Evolutionary conservation across 2,797 vertebrate species (phyloP).

Genomic region (Hylomyscus alleni): DNA sequence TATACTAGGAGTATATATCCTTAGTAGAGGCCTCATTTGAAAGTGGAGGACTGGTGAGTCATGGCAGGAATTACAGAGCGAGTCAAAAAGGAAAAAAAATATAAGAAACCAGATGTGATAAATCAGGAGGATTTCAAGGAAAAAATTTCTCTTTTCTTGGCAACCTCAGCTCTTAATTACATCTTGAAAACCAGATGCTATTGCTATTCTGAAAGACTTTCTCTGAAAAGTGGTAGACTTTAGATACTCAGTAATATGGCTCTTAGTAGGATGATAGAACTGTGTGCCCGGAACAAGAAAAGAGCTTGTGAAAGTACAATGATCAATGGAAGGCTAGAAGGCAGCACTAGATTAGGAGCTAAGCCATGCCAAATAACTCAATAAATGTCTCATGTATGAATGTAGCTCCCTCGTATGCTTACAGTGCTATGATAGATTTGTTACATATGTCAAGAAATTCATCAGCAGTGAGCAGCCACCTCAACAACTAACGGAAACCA

Average conservation of each 20-base stretch:
- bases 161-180: not conserved
- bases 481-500: not conserved
- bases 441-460: not conserved
- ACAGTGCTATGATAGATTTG: not conserved
- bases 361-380: not conserved
- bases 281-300: not conserved
- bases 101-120: not conserved
- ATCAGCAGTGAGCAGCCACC: conserved; percentile 6
- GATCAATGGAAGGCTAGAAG: conserved; percentile 15
- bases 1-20: not conserved
- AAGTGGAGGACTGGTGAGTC: not conserved
- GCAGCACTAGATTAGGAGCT: conserved; percentile 22
- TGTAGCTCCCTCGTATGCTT: not conserved
- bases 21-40: conserved; percentile 17
- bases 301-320: conserved; percentile 10
- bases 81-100: conserved; percentile 7
- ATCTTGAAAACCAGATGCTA: not conserved
- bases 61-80: not conserved
- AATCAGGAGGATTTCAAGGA: not conserved
- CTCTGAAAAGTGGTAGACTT: not conserved
- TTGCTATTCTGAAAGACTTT: conserved; percentile 6
- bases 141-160: conserved; percentile 33
- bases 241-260: not conserved
- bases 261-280: not conserved
- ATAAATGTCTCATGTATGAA: not conserved